Base-by-base conservation (phyloP, 1,140 invertebrate species). In the Epicauta chinensis region DNA sequence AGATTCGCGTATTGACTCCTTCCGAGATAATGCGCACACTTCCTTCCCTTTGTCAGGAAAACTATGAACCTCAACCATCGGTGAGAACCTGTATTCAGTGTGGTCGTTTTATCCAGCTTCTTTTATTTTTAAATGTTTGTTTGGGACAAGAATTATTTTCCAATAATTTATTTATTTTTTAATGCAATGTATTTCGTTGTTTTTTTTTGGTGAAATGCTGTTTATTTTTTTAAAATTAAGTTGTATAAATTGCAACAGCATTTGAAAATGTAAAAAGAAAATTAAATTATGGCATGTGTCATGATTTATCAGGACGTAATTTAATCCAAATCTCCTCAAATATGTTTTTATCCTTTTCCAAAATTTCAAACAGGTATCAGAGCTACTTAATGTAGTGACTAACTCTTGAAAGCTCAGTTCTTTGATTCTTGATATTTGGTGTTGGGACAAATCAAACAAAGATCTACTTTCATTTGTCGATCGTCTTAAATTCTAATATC, bases 11-110 rank as follows among this genome's bases (percentile, higher is more conserved):
- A 73, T 80, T 89, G 70, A 89, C 87, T 64, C 86, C 86, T 59
- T 87, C 84, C 61, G 86, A 89, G 80, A 89, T 89, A 70, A 89
- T 89, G 86, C 81, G 84, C 76, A 89, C 86, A 69, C 81, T 88
- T 72, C 86, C 87, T 69, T 86, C 84, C 71, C 80, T 89, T 71
- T 71, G 71, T 74, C 82, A 83, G 76, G 81, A 83, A 75, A 75
- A 75, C 70, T 82, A 81, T 74, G 80, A 81, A 71, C 72, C 76
- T 70, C 76, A 75, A 69, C 71, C 71, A 71, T 70, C 75, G 81
- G 80, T 81, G 80, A 81, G 80, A 64, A 63, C 54, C 57, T 51
- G 44, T 58, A 54, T 56, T 63, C 58, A 55, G 60, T 66, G 64
- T 64, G 47, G 16, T 44, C 39, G 40, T 50, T 61, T 54, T 51